These are phyloP conservation scores for Eumaeus atala DNA, from an alignment of 1,140 invertebrate genomes.

Conservation along the genomic window DNA sequence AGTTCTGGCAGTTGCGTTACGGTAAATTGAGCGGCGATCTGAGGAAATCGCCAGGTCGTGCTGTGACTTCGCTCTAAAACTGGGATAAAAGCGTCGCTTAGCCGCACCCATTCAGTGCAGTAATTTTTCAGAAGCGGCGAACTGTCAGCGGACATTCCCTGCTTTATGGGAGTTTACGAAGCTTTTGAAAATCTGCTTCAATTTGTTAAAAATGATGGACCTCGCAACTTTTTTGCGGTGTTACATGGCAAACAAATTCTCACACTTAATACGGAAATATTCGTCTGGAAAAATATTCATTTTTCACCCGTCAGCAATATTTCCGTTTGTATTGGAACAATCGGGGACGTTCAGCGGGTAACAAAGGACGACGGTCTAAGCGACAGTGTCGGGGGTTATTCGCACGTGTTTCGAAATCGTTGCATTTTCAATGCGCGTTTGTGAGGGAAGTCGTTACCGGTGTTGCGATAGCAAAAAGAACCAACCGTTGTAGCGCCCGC, in stretches of 20 bases:
- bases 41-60: conserved; percentile 50
- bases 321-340: conserved; percentile 54
- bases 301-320: conserved; percentile 50
- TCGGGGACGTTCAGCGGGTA: conserved; percentile 36
- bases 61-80: conserved; percentile 44
- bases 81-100: conserved; percentile 48
- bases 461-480: conserved; percentile 46
- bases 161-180: conserved; percentile 38
- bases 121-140: conserved; percentile 46
- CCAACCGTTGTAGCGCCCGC: conserved; percentile 12
- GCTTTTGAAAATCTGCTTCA: conserved; percentile 26
- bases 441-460: conserved; percentile 52
- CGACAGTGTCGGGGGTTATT: conserved; percentile 33
- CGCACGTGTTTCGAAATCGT: conserved; percentile 46
- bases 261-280: conserved; percentile 19
- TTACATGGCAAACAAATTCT: conserved; percentile 33
- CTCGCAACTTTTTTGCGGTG: conserved; percentile 25
- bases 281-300: conserved; percentile 51
- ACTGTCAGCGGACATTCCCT: conserved; percentile 33
- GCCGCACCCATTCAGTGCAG: conserved; percentile 27
- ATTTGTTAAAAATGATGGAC: conserved; percentile 20
- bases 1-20: conserved; percentile 47
- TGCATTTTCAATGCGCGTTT: conserved; percentile 49
- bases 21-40: conserved; percentile 47
- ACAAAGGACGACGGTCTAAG: conserved; percentile 38